Percentiles rank a stretch among this genome's conserved stretches.
These are phyloP conservation scores for Hypena proboscidalis DNA, from an alignment of 2,888 invertebrate species.

Conservation along the genomic window DNA sequence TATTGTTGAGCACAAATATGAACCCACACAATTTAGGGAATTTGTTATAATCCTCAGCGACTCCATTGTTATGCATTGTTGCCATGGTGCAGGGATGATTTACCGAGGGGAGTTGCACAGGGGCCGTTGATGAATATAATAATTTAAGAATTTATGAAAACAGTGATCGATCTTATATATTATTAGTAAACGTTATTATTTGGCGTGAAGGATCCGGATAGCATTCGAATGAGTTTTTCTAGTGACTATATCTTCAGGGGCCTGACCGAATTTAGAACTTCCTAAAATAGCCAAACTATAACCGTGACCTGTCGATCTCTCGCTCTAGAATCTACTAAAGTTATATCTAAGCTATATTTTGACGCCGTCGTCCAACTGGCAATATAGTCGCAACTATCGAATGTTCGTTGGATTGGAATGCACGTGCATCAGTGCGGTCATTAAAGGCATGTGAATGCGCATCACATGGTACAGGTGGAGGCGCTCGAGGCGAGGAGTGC, in stretches of 20 bases:
- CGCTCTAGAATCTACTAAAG: too few species aligned
- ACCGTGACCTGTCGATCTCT: too few species aligned
- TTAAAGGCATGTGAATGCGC: constrained; percentile 67
- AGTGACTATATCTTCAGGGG: too few species aligned
- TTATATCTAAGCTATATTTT: too few species aligned
- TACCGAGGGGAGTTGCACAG: constrained; percentile 59
- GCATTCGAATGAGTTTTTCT: too few species aligned
- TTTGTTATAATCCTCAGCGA: constrained; percentile 80
- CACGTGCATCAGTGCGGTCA: constrained; percentile 55
- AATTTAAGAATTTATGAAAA: constrained; percentile 61
- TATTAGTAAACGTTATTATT: constrained; percentile 47
- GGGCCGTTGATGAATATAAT: constrained; percentile 59
- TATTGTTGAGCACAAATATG: constrained; percentile 80
- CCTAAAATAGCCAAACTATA: too few species aligned
- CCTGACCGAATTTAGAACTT: too few species aligned
- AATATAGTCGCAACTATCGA: constrained; percentile 23
- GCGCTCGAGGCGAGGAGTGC: constrained; percentile 69
- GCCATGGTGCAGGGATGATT: constrained; percentile 56
- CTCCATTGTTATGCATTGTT: constrained; percentile 77
- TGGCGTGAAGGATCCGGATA: constrained; percentile 19
- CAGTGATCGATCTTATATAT: constrained; percentile 58
- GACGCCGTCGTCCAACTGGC: too few species aligned
- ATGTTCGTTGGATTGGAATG: constrained; percentile 43
- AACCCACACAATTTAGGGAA: constrained; percentile 83
- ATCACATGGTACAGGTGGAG: constrained; percentile 73